Evolutionary conservation across 2,113 vertebrate genomes (phyloP).

Genomic region (Tachycineta bicolor): DNA sequence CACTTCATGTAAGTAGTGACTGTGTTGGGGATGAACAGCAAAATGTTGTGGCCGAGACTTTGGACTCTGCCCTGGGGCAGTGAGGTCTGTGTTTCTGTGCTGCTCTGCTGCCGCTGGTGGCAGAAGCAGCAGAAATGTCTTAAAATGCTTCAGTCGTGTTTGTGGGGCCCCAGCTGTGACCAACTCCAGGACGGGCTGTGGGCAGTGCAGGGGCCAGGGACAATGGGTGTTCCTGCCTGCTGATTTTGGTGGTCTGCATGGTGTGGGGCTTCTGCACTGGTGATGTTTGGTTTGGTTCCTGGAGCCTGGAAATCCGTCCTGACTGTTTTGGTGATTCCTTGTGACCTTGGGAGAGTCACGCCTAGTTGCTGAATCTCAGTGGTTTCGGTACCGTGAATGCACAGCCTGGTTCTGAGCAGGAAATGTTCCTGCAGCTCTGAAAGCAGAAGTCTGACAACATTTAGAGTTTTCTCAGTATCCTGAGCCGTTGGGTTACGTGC

Average conservation of each 20-base stretch:
- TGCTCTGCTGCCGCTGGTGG: neutral
- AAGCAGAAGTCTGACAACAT: neutral
- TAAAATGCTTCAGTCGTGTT: accelerated
- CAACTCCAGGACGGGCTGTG: accelerated
- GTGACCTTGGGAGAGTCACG: neutral
- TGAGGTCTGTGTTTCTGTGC: neutral
- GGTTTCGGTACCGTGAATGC: accelerated
- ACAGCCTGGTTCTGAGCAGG: neutral
- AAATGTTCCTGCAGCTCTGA: neutral
- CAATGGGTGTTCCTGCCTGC: neutral
- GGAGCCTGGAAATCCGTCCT: neutral
- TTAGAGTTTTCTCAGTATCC: neutral
- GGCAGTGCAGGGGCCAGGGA: neutral
- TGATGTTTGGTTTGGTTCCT: neutral
- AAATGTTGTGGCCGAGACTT: neutral
- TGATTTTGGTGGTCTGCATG: no score
- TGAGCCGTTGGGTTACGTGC: neutral
- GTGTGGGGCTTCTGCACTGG: neutral
- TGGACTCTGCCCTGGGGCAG: conserved; percentile 25
- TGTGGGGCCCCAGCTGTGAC: neutral
- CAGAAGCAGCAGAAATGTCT: neutral
- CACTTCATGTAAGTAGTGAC: neutral
- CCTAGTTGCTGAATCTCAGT: accelerated
- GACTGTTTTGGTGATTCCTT: neutral
- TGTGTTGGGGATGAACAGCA: neutral